Evolutionary conservation across 2,113 vertebrate genomes (phyloP), one percentile per base, ranked within the genome.

Genomic region (Scatophagus argus): DNA sequence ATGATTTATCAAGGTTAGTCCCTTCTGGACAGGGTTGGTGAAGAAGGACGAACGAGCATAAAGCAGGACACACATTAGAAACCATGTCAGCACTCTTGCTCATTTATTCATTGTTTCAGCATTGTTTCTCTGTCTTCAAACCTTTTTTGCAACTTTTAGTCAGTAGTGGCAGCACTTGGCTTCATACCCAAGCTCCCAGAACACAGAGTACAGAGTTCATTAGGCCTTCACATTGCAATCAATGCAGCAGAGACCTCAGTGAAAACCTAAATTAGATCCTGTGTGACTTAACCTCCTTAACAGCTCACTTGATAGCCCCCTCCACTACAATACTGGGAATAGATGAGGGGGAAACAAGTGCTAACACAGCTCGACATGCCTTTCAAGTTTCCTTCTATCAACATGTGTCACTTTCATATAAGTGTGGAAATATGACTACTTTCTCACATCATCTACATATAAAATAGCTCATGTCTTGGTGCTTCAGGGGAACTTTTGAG

Each of bases 221-320:
- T 93, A 93, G 82, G 87, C 87, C 81, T 84, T 88, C 84, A 86
- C 86, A 82, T 58, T 83, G 82, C 90, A 94, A 93, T 94, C 92
- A 94, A 91, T 94, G 90, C 86, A 81, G 82, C 70, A 46, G 82
- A 89, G 83, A 89, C 86, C 74, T 54, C 65, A 25, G 84, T 66
- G 76, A 89, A 90, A 90, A 85, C 88, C 82, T 89, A 94, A 94
- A 94, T 93, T 79, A 92, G 91, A 87, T 93, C 92, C 89, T 85
- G 81, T 88, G 92, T 92, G 90, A 90, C 83, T 90, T 88, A 69
- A 86, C 87, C 90, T 92, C 79, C 87, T 88, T 79, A 91, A 79
- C 84, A 67, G 86, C 84, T 87, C 69, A 77, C 88, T 83, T 90
- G 78, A 87, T 91, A 92, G 86, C 78, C 61, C 62, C 46, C 58